Evolutionary conservation across 2,797 vertebrate species (phyloP).

Genomic region (Oceanodroma leucorhoa): DNA sequence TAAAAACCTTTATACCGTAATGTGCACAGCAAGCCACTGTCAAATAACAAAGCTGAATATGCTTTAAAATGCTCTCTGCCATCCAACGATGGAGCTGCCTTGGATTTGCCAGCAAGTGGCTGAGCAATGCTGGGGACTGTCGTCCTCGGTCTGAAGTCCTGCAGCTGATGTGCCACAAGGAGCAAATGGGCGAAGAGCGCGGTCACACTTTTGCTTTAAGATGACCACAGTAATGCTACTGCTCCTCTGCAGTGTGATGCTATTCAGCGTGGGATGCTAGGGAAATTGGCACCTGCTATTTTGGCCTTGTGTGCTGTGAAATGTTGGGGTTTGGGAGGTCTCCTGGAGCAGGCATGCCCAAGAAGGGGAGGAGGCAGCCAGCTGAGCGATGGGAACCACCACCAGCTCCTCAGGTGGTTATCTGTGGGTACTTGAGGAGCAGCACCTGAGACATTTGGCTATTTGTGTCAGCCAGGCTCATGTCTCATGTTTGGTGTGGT

Average conservation of each 20-base stretch:
- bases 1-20: not conserved
- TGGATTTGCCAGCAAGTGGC: not conserved
- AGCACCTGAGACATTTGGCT: not conserved
- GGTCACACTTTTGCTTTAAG: fast-evolving
- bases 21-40: not conserved
- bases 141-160: fast-evolving
- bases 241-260: not conserved
- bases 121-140: fast-evolving
- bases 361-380: not conserved
- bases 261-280: not conserved
- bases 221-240: not conserved
- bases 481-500: fast-evolving
- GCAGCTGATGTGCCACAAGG: not conserved
- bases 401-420: not conserved
- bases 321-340: not conserved
- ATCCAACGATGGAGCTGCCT: fast-evolving
- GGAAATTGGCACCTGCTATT: not conserved
- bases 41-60: not conserved
- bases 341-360: not conserved
- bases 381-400: not conserved
- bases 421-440: not conserved
- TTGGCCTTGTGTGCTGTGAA: not conserved
- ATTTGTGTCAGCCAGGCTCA: not conserved
- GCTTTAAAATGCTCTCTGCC: not conserved
- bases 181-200: fast-evolving